A percentile compares a stretch with the other conserved stretches of the same genome.
These are phyloP conservation scores for Petrocephalus schoutedeni DNA, from an alignment of 2,797 vertebrate genomes.

Conservation along the genomic window DNA sequence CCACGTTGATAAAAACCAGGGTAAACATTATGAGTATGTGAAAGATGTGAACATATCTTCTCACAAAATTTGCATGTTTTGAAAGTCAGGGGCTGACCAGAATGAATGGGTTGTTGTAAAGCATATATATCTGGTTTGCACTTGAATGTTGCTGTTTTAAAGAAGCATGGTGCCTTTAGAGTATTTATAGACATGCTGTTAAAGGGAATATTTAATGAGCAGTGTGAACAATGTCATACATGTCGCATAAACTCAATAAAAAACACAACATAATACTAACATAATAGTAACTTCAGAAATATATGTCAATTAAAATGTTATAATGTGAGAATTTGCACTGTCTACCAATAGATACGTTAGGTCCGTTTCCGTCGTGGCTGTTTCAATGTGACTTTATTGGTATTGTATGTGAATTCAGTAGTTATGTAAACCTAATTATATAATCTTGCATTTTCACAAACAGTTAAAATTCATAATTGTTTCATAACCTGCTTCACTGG, in stretches of 20 bases:
- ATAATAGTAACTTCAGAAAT: neutral
- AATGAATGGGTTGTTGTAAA: neutral
- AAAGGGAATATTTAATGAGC: neutral
- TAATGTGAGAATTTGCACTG: neutral
- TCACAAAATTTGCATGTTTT: neutral
- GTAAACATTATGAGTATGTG: neutral
- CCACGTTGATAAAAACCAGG: neutral
- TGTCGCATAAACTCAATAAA: neutral
- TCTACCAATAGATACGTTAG: neutral
- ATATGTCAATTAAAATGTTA: neutral
- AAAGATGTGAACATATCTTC: neutral
- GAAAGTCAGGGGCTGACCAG: neutral
- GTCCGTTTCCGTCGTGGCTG: neutral
- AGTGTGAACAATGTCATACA: neutral
- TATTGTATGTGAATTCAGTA: neutral
- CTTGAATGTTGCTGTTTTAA: neutral
- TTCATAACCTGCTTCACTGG: neutral
- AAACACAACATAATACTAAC: neutral
- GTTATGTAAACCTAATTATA: neutral
- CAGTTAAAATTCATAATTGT: conserved; percentile 5
- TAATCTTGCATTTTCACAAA: neutral
- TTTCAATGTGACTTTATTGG: neutral
- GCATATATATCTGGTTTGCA: neutral
- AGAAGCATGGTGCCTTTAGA: neutral
- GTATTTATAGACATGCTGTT: neutral